A percentile compares a stretch with the other conserved stretches of the same genome.
These are phyloP conservation scores for Protosalanx chinensis DNA, from an alignment of 2,797 vertebrate species.

Conservation along the genomic window DNA sequence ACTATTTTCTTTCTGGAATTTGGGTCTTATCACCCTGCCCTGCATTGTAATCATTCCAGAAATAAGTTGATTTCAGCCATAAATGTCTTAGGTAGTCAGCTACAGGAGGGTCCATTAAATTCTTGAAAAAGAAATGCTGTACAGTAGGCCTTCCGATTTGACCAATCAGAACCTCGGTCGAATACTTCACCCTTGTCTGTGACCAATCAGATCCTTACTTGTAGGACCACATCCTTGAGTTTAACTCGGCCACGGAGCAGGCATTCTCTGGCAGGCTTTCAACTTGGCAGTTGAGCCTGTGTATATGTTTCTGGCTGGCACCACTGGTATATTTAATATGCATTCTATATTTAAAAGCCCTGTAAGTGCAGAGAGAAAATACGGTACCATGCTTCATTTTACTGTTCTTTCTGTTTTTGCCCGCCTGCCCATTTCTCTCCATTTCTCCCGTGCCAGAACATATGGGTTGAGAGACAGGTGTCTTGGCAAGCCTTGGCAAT, in stretches of 20 bases:
- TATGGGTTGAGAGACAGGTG: constrained; percentile 62
- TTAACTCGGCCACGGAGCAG: constrained; percentile 56
- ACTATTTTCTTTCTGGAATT: too few relatives aligned
- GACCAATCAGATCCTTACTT: constrained; percentile 49
- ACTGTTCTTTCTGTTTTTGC: constrained; percentile 23
- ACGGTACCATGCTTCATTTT: constrained; percentile 6
- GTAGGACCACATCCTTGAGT: constrained; percentile 47
- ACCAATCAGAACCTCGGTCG: constrained; percentile 51
- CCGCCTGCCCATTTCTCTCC: background rate
- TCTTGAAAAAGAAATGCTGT: background rate
- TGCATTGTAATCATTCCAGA: too few relatives aligned
- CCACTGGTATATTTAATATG: constrained; percentile 41
- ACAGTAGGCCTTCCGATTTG: constrained; percentile 29
- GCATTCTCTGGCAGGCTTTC: constrained; percentile 68
- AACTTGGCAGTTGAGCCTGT: constrained; percentile 56
- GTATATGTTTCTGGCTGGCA: constrained; percentile 51
- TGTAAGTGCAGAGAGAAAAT: constrained; percentile 26
- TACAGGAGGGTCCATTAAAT: too few relatives aligned
- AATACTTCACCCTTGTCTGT: constrained; percentile 37
- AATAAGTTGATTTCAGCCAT: too few relatives aligned
- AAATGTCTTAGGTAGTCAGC: too few relatives aligned
- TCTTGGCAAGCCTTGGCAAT: constrained; percentile 59
- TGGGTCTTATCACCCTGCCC: too few relatives aligned
- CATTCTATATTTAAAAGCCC: constrained; percentile 30
- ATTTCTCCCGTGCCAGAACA: constrained; percentile 29